Percentiles rank a stretch among this genome's conserved stretches.
phyloP scores from a whole-genome alignment of 2,113 vertebrate species.

The Nothocercus nigrocapillus region DNA sequence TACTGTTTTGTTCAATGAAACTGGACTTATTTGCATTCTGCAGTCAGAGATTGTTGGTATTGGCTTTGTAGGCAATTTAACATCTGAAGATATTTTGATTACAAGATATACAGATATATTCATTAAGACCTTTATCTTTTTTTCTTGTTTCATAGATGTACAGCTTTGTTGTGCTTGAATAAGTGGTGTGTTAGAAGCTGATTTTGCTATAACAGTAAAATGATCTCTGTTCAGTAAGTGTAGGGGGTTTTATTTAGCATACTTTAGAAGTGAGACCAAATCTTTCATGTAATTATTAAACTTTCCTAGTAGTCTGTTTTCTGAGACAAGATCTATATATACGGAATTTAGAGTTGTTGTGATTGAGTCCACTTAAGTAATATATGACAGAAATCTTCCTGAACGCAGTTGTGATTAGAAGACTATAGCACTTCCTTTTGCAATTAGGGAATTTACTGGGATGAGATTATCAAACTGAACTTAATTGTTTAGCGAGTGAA shows the following conservation, averaged over 20 bases:
- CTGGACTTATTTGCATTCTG: neutral
- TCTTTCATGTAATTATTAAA: neutral
- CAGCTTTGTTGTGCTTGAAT: neutral
- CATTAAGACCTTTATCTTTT: neutral
- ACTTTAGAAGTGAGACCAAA: too few relatives aligned
- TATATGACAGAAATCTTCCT: neutral
- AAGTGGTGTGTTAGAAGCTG: neutral
- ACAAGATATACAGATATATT: neutral
- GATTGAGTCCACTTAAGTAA: neutral
- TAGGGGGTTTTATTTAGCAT: neutral
- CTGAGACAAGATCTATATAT: neutral
- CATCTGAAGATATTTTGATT: neutral
- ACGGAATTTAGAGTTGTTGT: neutral
- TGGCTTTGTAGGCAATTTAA: neutral
- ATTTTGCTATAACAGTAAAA: neutral
- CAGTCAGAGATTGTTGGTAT: neutral
- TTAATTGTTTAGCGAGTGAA: neutral
- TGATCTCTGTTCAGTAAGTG: neutral
- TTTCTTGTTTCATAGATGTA: neutral
- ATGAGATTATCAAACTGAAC: conserved; percentile 6
- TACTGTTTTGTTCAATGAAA: neutral
- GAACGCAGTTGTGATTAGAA: neutral
- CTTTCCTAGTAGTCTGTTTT: neutral
- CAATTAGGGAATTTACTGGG: conserved; percentile 21
- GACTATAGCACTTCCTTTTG: neutral